Conservation (phyloP, 2,888 invertebrate species). For the Villa cingulata region DNA sequence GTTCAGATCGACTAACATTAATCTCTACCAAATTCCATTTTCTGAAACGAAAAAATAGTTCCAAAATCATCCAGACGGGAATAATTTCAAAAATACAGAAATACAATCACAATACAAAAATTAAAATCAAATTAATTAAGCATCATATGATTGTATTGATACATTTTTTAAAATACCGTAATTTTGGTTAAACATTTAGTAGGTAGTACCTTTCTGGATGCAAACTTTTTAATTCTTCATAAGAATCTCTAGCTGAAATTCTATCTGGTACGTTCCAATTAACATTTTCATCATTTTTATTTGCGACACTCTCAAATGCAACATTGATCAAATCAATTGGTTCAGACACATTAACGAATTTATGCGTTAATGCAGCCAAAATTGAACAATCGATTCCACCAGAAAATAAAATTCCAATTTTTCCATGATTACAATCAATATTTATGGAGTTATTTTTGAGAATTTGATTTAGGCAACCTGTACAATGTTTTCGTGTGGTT, state of each 20-base stretch:
- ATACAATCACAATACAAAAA: too few species aligned
- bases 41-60: conserved; percentile 33
- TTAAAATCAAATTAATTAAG: too few species aligned
- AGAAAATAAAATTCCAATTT: conserved; percentile 78
- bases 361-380: conserved; percentile 64
- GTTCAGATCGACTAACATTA: conserved; percentile 53
- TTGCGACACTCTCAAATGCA: conserved; percentile 54
- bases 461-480: conserved; percentile 42
- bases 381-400: conserved; percentile 95
- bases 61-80: conserved; percentile 1
- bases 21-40: conserved; percentile 75
- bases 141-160: too few species aligned
- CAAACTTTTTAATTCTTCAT: conserved; percentile 51
- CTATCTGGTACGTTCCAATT: conserved; percentile 71
- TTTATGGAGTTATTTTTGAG: neutral
- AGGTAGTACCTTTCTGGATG: conserved; percentile 45
- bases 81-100: neutral
- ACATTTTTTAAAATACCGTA: too few species aligned
- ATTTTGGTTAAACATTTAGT: too few species aligned
- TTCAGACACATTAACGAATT: conserved; percentile 47
- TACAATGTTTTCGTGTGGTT: conserved; percentile 49
- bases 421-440: conserved; percentile 43
- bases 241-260: conserved; percentile 57
- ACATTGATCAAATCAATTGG: conserved; percentile 88
- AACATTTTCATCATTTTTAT: conserved; percentile 19